These are phyloP conservation scores for Onthophagus sagittarius DNA, from an alignment of 2,888 invertebrate species.

Conservation along the genomic window DNA sequence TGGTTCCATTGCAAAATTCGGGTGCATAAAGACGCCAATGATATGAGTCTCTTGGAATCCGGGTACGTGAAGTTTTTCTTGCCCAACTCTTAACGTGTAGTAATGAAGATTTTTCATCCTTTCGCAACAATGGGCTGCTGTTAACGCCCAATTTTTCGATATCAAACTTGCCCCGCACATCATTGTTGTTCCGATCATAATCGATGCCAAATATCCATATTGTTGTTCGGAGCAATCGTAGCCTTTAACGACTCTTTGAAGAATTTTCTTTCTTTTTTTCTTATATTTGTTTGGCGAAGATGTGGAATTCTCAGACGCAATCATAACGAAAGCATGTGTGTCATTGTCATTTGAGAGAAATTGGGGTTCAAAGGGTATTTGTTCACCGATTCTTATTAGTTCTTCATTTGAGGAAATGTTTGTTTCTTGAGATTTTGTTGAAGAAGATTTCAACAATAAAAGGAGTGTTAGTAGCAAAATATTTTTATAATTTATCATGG, in stretches of 20 bases:
- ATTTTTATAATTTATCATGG: no score
- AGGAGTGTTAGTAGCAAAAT: no score
- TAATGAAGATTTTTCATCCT: background rate
- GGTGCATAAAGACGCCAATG: background rate
- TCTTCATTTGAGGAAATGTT: no score
- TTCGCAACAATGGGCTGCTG: background rate
- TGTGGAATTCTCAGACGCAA: no score
- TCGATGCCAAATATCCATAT: background rate
- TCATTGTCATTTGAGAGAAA: no score
- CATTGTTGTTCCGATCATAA: background rate
- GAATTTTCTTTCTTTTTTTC: no score
- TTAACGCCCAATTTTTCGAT: background rate
- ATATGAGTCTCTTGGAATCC: background rate
- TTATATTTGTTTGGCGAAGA: no score
- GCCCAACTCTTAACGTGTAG: background rate
- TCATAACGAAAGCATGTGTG: no score
- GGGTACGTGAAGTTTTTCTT: background rate
- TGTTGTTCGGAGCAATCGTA: background rate
- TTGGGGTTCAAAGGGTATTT: no score
- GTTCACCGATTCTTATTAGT: no score
- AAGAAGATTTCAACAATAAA: no score
- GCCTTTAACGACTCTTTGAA: background rate
- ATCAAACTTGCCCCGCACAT: background rate
- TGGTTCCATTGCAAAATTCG: background rate
- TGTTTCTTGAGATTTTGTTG: no score